These are phyloP conservation scores for Azorinus chamasolen DNA, from an alignment of 2,888 invertebrate genomes.

Conservation along the genomic window DNA sequence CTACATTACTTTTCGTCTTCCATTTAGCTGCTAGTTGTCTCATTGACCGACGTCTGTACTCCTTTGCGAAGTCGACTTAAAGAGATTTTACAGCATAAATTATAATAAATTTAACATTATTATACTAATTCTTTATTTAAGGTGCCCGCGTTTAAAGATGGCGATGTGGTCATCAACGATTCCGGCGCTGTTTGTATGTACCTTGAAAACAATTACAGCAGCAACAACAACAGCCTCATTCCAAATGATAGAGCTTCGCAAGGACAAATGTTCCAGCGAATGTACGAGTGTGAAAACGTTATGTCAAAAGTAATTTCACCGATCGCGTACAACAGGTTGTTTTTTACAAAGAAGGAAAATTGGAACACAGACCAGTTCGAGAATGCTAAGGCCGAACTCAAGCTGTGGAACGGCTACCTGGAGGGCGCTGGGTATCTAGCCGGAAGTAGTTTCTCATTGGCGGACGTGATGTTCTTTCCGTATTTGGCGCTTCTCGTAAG, in stretches of 20 bases:
- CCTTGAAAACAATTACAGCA: constrained; percentile 66
- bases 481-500: constrained; percentile 45
- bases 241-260: constrained; percentile 55
- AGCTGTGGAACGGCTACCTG: constrained; percentile 24
- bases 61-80: too few species aligned
- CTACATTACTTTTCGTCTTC: too few species aligned
- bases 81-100: too few species aligned
- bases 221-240: constrained; percentile 59
- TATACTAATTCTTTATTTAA: constrained; percentile 59
- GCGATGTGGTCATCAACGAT: constrained; percentile 76
- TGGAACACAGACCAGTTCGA: constrained; percentile 22
- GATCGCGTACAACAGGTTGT: constrained; percentile 8
- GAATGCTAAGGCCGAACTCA: constrained; percentile 27
- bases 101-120: not conserved
- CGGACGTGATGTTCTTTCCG: constrained; percentile 36
- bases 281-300: constrained; percentile 60
- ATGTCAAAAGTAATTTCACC: constrained; percentile 11
- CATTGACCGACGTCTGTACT: too few species aligned
- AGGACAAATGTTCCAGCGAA: constrained; percentile 67
- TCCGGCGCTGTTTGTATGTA: constrained; percentile 76
- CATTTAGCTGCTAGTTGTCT: too few species aligned
- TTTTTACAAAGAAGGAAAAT: constrained; percentile 31
- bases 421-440: constrained; percentile 19
- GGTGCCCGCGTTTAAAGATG: constrained; percentile 79
- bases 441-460: constrained; percentile 45